Percentiles rank a stretch among this genome's conserved stretches.
Conservation (phyloP, 2,888 invertebrate genomes). For the Hetaerina titia region DNA sequence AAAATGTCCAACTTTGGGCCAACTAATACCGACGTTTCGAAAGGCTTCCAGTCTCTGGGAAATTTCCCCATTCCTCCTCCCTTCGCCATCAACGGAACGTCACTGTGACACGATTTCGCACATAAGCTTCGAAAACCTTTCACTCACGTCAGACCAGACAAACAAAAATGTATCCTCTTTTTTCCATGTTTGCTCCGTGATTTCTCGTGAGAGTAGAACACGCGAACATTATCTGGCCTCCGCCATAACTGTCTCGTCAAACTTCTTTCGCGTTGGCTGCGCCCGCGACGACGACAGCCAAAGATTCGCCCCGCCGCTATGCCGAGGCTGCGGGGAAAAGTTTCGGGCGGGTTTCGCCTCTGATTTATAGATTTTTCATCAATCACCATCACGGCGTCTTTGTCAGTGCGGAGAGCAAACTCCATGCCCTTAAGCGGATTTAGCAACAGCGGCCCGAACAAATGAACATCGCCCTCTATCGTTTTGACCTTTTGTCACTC, state of each 20-base stretch:
- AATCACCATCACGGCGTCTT: conserved; percentile 20
- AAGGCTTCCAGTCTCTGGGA: too few relatives aligned
- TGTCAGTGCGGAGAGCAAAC: not conserved
- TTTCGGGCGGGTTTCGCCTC: not conserved
- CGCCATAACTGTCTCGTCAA: not conserved
- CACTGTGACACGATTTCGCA: too few relatives aligned
- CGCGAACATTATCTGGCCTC: not conserved
- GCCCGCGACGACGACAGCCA: not conserved
- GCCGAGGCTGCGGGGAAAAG: not conserved
- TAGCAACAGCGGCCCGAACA: not conserved
- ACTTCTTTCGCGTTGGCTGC: not conserved
- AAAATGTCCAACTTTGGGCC: too few relatives aligned
- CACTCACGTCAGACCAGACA: not conserved
- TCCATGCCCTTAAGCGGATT: conserved; percentile 14
- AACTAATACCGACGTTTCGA: too few relatives aligned
- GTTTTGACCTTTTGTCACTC: not conserved
- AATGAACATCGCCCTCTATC: not conserved
- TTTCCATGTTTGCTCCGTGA: not conserved
- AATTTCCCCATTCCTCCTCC: too few relatives aligned
- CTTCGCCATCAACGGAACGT: too few relatives aligned
- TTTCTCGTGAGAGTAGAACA: not conserved
- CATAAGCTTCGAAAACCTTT: too few relatives aligned
- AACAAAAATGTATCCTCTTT: not conserved
- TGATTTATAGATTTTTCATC: not conserved
- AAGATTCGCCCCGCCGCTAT: not conserved